These are phyloP conservation scores for Parnassius glacialis DNA, from an alignment of 2,888 invertebrate genomes.

Conservation along the genomic window DNA sequence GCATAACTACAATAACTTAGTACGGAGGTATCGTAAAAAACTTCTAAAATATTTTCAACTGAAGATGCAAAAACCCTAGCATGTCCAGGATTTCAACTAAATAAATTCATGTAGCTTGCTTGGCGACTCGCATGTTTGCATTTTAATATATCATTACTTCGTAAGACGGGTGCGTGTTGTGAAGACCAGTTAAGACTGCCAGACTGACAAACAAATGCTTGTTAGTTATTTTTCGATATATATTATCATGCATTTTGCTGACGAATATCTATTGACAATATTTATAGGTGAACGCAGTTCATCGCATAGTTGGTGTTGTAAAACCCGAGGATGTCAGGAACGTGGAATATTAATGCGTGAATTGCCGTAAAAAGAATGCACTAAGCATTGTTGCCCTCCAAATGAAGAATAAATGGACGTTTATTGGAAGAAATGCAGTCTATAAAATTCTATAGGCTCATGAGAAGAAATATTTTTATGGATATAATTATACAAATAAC, in stretches of 20 bases:
- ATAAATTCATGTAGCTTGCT: not conserved
- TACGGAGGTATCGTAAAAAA: not conserved
- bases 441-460: not conserved
- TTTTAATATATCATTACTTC: slow-evolving; percentile 45
- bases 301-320: not conserved
- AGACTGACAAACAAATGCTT: not conserved
- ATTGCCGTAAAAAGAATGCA: not conserved
- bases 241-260: slow-evolving; percentile 13
- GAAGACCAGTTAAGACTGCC: slow-evolving; percentile 10
- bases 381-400: not conserved
- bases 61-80: not conserved
- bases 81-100: not conserved
- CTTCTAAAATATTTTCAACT: not conserved
- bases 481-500: too few relatives aligned
- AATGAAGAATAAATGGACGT: slow-evolving; percentile 7
- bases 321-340: slow-evolving; percentile 8
- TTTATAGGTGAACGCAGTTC: slow-evolving; percentile 9
- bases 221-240: slow-evolving; percentile 14
- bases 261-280: not conserved
- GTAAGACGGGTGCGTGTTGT: not conserved
- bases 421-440: not conserved
- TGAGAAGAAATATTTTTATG: too few relatives aligned
- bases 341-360: slow-evolving; percentile 18
- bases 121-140: slow-evolving; percentile 54
- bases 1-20: not conserved